Percentiles rank a stretch among this genome's conserved stretches.
These are phyloP conservation scores for Troilus luridus DNA, from an alignment of 2,888 invertebrate species.

Conservation along the genomic window DNA sequence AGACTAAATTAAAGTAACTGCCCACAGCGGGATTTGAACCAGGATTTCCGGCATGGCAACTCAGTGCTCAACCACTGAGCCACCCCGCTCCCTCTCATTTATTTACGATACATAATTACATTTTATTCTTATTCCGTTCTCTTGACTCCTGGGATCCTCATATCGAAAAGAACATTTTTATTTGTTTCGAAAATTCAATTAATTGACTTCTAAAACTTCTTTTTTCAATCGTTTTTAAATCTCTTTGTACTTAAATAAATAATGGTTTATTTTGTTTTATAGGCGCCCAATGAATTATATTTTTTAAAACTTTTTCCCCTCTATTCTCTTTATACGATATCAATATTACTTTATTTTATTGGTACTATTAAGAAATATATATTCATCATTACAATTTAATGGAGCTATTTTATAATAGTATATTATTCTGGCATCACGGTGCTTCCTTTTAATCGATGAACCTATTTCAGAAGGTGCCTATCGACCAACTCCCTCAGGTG, in stretches of 20 bases:
- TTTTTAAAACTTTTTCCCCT: not conserved
- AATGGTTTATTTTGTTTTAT: not conserved
- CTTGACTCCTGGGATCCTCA: too few relatives aligned
- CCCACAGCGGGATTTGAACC: too few relatives aligned
- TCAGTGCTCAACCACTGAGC: too few relatives aligned
- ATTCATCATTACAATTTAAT: not conserved
- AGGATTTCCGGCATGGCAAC: too few relatives aligned
- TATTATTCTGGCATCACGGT: not conserved
- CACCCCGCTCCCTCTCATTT: too few relatives aligned
- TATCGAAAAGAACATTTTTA: too few relatives aligned
- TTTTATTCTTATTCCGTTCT: too few relatives aligned
- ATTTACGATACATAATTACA: too few relatives aligned
- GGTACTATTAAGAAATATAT: not conserved
- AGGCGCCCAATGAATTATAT: not conserved
- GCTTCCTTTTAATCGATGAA: not conserved
- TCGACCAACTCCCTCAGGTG: not conserved
- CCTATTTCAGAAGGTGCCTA: not conserved
- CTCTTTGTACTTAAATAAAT: not conserved
- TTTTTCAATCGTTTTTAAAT: too few relatives aligned
- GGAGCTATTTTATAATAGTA: not conserved
- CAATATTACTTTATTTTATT: not conserved
- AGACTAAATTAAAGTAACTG: too few relatives aligned
- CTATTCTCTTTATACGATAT: not conserved
- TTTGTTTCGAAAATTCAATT: too few relatives aligned
- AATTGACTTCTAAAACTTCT: too few relatives aligned